A percentile compares a stretch with the other conserved stretches of the same genome.
Conservation (phyloP, 2,113 vertebrate species). For the Neofelis nebulosa region DNA sequence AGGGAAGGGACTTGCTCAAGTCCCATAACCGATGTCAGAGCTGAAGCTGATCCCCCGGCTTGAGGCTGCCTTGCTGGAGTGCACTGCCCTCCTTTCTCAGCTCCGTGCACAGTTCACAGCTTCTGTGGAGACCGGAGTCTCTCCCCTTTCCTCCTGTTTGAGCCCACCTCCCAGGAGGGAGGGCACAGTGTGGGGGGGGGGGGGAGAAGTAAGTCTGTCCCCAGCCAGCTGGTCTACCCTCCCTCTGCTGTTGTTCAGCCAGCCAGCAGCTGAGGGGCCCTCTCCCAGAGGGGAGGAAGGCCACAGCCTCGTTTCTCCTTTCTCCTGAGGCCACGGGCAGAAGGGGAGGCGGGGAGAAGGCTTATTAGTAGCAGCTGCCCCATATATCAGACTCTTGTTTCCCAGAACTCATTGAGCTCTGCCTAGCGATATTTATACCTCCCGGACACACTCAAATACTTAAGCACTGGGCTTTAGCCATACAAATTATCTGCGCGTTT, state of each 20-base stretch:
- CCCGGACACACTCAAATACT: neutral
- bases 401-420: neutral
- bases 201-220: neutral
- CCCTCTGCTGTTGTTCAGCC: neutral
- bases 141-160: neutral
- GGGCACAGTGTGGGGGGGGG: neutral
- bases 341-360: neutral
- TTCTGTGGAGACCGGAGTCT: neutral
- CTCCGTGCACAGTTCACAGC: fast-evolving
- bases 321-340: neutral
- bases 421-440: neutral
- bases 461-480: neutral
- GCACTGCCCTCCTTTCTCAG: neutral
- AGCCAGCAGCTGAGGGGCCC: neutral
- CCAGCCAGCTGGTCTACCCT: constrained; percentile 18
- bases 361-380: constrained; percentile 34
- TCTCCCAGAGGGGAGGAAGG: neutral
- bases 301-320: neutral
- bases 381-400: neutral
- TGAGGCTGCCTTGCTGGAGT: fast-evolving
- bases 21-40: fast-evolving
- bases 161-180: neutral
- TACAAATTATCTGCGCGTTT: neutral
- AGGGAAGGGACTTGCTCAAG: neutral
- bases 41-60: neutral